Evolutionary conservation across 2,888 invertebrate genomes (phyloP).

Genomic region (Ceratothoa steindachneri): DNA sequence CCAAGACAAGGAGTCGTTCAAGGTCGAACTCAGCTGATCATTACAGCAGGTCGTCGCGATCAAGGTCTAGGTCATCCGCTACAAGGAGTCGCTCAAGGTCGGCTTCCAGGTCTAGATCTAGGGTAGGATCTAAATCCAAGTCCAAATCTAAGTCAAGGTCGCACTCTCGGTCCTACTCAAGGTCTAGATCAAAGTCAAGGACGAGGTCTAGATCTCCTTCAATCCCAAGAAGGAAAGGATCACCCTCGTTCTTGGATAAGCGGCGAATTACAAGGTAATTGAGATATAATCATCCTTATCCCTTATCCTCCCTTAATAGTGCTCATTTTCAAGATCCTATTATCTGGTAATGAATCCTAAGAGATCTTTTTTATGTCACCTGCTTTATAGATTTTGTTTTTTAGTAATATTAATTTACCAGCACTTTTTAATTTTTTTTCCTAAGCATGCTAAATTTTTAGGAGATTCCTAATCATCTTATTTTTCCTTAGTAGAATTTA

Average conservation of each 20-base stretch:
- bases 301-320: too few relatives aligned
- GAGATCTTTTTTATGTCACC: too few relatives aligned
- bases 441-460: too few relatives aligned
- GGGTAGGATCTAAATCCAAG: conserved; percentile 17
- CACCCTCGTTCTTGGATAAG: conserved; percentile 45
- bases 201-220: conserved; percentile 38
- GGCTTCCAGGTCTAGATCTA: neutral
- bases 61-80: conserved; percentile 17
- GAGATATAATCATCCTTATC: neutral
- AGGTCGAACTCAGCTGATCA: neutral
- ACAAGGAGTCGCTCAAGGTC: conserved; percentile 12
- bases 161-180: conserved; percentile 27
- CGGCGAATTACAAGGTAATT: conserved; percentile 43
- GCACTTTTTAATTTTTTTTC: too few relatives aligned
- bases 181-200: conserved; percentile 33
- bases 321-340: too few relatives aligned
- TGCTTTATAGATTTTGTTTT: too few relatives aligned
- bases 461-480: too few relatives aligned
- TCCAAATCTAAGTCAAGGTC: conserved; percentile 25
- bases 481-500: too few relatives aligned
- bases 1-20: neutral
- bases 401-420: too few relatives aligned
- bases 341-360: too few relatives aligned
- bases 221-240: conserved; percentile 41
- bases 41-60: neutral